Percentiles rank a stretch among this genome's conserved stretches.
Evolutionary conservation across 2,888 invertebrate genomes (phyloP).

Genomic region (Drosophila aldrichi): DNA sequence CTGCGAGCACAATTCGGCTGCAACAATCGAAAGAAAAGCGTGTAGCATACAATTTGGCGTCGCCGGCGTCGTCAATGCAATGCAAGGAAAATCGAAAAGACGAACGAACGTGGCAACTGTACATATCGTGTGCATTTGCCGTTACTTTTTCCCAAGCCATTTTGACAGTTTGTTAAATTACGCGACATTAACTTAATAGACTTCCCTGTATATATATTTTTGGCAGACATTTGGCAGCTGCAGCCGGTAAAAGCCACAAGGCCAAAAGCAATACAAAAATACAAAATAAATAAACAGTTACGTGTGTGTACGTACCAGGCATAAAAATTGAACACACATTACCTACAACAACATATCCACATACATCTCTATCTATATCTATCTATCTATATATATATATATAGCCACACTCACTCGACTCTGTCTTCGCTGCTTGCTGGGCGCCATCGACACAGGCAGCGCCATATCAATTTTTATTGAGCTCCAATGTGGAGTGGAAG

Average conservation of each 20-base stretch:
- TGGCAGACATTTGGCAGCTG: constrained; percentile 75
- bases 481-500: constrained; percentile 9
- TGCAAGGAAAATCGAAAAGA: constrained; percentile 17
- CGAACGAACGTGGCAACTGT: constrained; percentile 29
- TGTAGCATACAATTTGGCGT: constrained; percentile 38
- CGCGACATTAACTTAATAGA: constrained; percentile 80
- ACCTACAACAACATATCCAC: neutral
- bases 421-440: constrained; percentile 5
- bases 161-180: constrained; percentile 81
- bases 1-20: constrained; percentile 18
- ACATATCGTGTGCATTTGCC: constrained; percentile 60
- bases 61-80: constrained; percentile 19
- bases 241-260: constrained; percentile 37
- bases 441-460: constrained; percentile 7
- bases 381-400: constrained; percentile 5
- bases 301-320: constrained; percentile 28
- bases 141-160: constrained; percentile 64
- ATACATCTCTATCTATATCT: neutral
- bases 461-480: constrained; percentile 52
- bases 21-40: constrained; percentile 20
- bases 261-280: constrained; percentile 52
- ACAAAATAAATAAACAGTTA: constrained; percentile 37
- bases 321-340: constrained; percentile 29
- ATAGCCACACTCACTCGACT: neutral
- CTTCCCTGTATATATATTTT: constrained; percentile 58